Evolutionary conservation across 2,888 invertebrate species (phyloP), one percentile per base, ranked within the genome.

Genomic region (Yponomeuta cagnagella): DNA sequence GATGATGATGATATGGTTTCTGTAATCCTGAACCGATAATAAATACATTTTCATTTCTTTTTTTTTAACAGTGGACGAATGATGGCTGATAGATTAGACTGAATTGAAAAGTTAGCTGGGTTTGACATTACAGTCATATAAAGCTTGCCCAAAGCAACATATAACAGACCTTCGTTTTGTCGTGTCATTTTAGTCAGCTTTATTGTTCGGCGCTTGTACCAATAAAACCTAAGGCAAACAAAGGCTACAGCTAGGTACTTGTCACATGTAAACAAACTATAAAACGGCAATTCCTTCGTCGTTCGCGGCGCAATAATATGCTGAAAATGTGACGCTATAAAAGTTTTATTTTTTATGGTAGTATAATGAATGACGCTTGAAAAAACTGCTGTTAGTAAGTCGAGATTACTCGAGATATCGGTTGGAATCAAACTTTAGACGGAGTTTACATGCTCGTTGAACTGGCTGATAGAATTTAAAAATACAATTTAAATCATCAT

Each of bases 211-310:
- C 15, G 52, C 52, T 58, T 58, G 52, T 58, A 58, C 52, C 52
- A 58, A 58, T 58, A 58, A 58, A 58, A 58, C 52, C 52, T 58
- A 58, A 58, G 52, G 52, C 52, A 58, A 58, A 58, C 52, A 15
- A 58, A 58, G 43, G 43, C 43, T 8, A 43, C 1, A 8, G 8
- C 43, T 43, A 58, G 52, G 52, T 15, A 12, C 52, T 58, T 15
- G 1, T 15, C 52, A 58, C 52, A 58, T 58, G 52, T 58, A 58
- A 58, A 58, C 52, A 58, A 58, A 58, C 52, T 58, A 58, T 58
- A 58, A 58, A 58, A 58, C 52, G 15, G 52, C 52, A 58, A 15
- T 58, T 58, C 52, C 52, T 4, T 58, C 15, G 52, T 15, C 52
- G 15, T 58, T 58, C 52, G 52, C 52, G 52, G 52, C 15, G 52